Conservation (phyloP, 2,888 invertebrate species). For the Merodon equestris region DNA sequence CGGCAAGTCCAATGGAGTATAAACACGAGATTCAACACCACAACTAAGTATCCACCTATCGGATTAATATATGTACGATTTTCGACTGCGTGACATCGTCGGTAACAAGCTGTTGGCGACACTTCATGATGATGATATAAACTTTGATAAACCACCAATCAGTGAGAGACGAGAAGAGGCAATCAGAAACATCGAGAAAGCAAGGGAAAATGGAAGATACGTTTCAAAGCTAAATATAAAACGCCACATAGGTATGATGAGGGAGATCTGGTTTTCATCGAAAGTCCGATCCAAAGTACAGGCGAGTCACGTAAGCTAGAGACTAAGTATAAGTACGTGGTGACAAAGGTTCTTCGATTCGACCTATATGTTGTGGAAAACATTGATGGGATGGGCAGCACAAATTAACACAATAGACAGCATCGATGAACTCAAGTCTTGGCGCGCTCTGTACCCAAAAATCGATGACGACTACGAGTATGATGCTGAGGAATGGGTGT, state of each 20-base stretch:
- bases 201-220: too few relatives aligned
- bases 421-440: conserved; percentile 57
- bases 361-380: conserved; percentile 69
- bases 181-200: too few relatives aligned
- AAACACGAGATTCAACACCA: conserved; percentile 6
- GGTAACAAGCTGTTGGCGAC: conserved; percentile 9
- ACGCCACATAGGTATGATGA: too few relatives aligned
- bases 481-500: not conserved
- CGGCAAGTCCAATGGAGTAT: conserved; percentile 25
- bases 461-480: conserved; percentile 32
- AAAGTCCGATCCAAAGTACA: too few relatives aligned
- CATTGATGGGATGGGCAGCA: conserved; percentile 47
- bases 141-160: not conserved
- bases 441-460: conserved; percentile 40
- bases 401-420: conserved; percentile 41
- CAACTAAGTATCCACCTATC: conserved; percentile 26
- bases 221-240: too few relatives aligned
- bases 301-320: too few relatives aligned
- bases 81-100: conserved; percentile 1
- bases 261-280: too few relatives aligned
- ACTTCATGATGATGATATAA: conserved; percentile 8
- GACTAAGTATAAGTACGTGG: too few relatives aligned
- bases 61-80: conserved; percentile 8
- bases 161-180: not conserved
- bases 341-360: conserved; percentile 60